phyloP scores from a whole-genome alignment of 1,140 invertebrate species.

The Acromyrmex echinatior region DNA sequence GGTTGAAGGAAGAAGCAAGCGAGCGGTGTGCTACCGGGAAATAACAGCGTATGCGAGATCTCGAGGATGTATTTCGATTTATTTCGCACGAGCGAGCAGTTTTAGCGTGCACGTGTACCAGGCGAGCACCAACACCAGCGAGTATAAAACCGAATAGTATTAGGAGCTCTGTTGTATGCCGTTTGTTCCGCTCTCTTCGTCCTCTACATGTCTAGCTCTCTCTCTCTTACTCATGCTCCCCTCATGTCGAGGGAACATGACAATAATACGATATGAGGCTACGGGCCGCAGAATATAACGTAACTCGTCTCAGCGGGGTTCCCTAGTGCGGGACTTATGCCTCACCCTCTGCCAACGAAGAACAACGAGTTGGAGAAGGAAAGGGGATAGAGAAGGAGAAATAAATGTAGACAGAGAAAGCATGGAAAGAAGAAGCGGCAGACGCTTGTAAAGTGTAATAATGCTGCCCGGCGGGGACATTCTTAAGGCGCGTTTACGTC shows the following conservation, averaged over 20 bases:
- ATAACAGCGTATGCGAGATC: constrained; percentile 57
- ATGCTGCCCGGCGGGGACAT: constrained; percentile 68
- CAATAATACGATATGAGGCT: constrained; percentile 84
- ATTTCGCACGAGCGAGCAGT: constrained; percentile 56
- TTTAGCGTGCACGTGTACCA: constrained; percentile 11
- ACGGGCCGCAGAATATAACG: constrained; percentile 84
- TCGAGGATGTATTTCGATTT: constrained; percentile 59
- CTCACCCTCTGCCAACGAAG: constrained; percentile 22
- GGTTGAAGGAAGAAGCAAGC: not conserved
- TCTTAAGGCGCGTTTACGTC: constrained; percentile 66
- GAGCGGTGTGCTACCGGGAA: constrained; percentile 44
- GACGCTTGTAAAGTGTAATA: constrained; percentile 60
- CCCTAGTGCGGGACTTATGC: constrained; percentile 57
- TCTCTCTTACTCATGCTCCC: constrained; percentile 53
- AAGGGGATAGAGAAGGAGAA: not conserved
- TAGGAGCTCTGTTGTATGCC: constrained; percentile 31
- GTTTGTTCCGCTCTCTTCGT: constrained; percentile 36
- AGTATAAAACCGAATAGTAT: constrained; percentile 10
- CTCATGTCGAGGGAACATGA: constrained; percentile 82
- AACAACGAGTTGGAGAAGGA: constrained; percentile 27
- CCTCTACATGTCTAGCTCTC: not conserved
- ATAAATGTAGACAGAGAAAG: constrained; percentile 2
- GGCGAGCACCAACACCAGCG: constrained; percentile 36
- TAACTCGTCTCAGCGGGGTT: constrained; percentile 80
- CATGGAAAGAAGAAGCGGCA: constrained; percentile 41